Percentiles rank a stretch among this genome's conserved stretches.
These are phyloP conservation scores for Crenuchus spilurus DNA, from an alignment of 2,797 vertebrate species.

Conservation along the genomic window DNA sequence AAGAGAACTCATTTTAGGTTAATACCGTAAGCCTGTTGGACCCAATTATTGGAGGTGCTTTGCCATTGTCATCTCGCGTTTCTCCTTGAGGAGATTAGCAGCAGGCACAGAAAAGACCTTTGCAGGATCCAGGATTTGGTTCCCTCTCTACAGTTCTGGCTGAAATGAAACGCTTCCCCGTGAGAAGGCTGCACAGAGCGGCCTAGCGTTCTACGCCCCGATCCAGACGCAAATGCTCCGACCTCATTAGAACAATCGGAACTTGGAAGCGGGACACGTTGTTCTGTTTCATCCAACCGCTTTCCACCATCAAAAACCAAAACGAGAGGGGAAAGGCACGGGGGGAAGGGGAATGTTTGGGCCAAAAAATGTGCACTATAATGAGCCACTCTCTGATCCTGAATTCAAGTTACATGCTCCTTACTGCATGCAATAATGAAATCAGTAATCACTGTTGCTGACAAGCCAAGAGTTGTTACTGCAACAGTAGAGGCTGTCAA, in stretches of 20 bases:
- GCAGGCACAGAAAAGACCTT: slow-evolving; percentile 72
- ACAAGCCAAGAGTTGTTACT: neutral
- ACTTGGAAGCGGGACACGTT: slow-evolving; percentile 30
- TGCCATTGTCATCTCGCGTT: slow-evolving; percentile 82
- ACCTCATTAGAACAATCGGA: slow-evolving; percentile 36
- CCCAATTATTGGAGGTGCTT: slow-evolving; percentile 87
- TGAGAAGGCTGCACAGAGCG: slow-evolving; percentile 54
- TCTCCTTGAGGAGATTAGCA: slow-evolving; percentile 85
- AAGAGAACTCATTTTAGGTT: slow-evolving; percentile 86
- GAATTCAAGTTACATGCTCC: slow-evolving; percentile 51
- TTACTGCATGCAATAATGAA: neutral
- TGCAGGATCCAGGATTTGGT: slow-evolving; percentile 76
- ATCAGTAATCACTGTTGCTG: neutral
- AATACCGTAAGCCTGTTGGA: slow-evolving; percentile 87
- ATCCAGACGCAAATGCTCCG: slow-evolving; percentile 25
- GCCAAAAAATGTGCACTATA: slow-evolving; percentile 42
- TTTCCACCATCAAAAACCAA: slow-evolving; percentile 12
- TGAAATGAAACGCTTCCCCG: slow-evolving; percentile 77
- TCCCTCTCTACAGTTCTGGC: slow-evolving; percentile 73
- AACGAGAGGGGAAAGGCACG: slow-evolving; percentile 12
- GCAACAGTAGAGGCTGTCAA: neutral
- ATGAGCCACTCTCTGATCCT: slow-evolving; percentile 41
- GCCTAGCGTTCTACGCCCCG: slow-evolving; percentile 22
- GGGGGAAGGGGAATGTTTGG: slow-evolving; percentile 31
- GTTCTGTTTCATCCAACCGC: slow-evolving; percentile 25